Conservation (phyloP, 30 jellyfish, hydroid and myxozoan genomes). For the Cassiopea xamachana region DNA sequence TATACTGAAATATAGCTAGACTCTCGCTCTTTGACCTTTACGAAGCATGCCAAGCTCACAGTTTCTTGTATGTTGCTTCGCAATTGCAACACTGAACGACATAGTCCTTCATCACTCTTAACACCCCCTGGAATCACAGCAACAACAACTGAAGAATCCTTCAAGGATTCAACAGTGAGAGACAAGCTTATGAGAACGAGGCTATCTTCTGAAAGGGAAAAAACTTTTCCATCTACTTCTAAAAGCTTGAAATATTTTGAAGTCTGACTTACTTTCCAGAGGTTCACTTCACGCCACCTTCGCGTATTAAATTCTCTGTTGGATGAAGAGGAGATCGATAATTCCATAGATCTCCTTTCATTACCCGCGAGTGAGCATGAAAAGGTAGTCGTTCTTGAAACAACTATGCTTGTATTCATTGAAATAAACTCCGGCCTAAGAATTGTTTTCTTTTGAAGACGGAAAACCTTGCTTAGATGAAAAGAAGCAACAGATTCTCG, state of each 20-base stretch:
- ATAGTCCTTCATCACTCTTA: background rate
- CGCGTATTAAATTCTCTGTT: background rate
- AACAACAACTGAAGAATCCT: background rate
- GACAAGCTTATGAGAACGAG: slow-evolving; percentile 53
- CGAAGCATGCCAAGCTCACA: slow-evolving; percentile 4
- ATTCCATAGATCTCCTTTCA: background rate
- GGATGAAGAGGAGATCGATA: background rate
- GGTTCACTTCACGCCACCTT: slow-evolving; percentile 18
- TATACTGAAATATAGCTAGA: slow-evolving; percentile 44
- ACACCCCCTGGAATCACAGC: slow-evolving; percentile 64
- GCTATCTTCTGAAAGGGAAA: slow-evolving; percentile 9
- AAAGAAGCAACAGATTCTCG: slow-evolving; percentile 16
- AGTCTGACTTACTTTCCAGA: slow-evolving; percentile 37
- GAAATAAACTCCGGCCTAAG: slow-evolving; percentile 9
- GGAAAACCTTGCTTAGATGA: slow-evolving; percentile 49
- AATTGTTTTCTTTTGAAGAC: slow-evolving; percentile 9
- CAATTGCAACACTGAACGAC: background rate
- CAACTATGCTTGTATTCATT: slow-evolving; percentile 20
- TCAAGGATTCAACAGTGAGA: slow-evolving; percentile 1
- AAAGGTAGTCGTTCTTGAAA: slow-evolving; percentile 39
- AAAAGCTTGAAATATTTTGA: slow-evolving; percentile 11
- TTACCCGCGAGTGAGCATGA: slow-evolving; percentile 35
- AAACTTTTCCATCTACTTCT: slow-evolving; percentile 48
- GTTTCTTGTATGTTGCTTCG: background rate
- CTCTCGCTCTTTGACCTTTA: slow-evolving; percentile 30